Base-by-base conservation (phyloP, 2,888 invertebrate genomes). In the Rhorus exstirpatorius region DNA sequence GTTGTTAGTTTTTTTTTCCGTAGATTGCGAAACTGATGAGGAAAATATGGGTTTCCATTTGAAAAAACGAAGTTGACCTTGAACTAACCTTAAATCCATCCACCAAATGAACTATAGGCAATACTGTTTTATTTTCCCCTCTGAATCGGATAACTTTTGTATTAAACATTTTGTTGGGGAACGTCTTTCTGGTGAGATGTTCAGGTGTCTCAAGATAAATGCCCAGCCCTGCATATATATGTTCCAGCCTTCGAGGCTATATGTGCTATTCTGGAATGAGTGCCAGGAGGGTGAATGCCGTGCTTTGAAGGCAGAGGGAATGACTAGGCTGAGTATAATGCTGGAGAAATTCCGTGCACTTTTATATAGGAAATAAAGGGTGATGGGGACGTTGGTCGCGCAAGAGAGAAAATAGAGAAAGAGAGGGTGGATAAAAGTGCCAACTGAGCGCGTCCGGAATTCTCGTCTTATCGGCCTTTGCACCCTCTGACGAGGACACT, bases 401-500 rank as follows among this genome's bases (percentile, higher is more conserved):
- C 19, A 7, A 24, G 24, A 41, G 44, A 17, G n/a, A 53, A 63
- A 17, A 63, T 55, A 70, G 49, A 49, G 35, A 60, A 38, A 75
- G 75, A 55, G 55, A 21, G 55, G 72, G 70, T 63, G 82, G 75
- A 83, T 72, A 77, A 83, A 84, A 80, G 81, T 85, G 70, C 80
- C 80, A 67, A 46, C 26, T 68, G 65, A 55, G 78, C 81, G 81
- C 61, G 79, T 74, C 81, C 67, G 86, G 85, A 83, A 86, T 81
- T 79, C 79, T 79, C 83, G 75, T 85, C 85, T 86, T 84, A 87
- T 86, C 87, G 84, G 84, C 60, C 82, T 81, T 49, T 55, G 76
- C 60, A 74, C 58, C 80, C 89, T 87, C 83, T 86, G 85, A 85
- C 82, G 71, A 84, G 75, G 65, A 72, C 86, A 84, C 81, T 55